Percentiles rank a stretch among this genome's conserved stretches.
Conservation (phyloP, 2,888 invertebrate genomes). For the Molorchus minor region DNA sequence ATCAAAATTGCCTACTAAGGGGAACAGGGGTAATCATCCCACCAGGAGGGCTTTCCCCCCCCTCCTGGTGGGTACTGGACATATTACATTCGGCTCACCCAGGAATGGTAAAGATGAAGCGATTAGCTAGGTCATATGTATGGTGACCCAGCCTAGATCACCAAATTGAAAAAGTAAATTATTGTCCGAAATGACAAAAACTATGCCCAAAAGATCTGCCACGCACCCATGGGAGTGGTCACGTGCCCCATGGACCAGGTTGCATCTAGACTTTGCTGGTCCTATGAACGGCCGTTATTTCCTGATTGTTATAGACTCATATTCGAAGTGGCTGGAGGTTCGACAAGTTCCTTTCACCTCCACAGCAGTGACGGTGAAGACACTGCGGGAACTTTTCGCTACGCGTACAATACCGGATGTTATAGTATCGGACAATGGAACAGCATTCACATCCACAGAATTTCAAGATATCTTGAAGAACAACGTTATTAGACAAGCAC, state of each 20-base stretch:
- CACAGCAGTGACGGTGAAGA: background rate
- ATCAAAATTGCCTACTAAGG: background rate
- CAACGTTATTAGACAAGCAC: slow-evolving; percentile 26
- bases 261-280: background rate
- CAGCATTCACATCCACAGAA: slow-evolving; percentile 35
- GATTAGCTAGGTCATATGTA: background rate
- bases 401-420: slow-evolving; percentile 32
- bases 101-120: background rate
- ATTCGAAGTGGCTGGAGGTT: slow-evolving; percentile 1
- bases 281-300: background rate
- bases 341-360: slow-evolving; percentile 12
- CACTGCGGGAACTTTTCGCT: slow-evolving; percentile 25
- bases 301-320: background rate
- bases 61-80: background rate
- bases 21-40: background rate
- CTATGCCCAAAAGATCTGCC: background rate
- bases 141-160: background rate
- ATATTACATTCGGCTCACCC: background rate
- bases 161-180: background rate
- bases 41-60: background rate
- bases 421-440: slow-evolving; percentile 34
- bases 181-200: background rate
- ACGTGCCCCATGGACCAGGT: background rate
- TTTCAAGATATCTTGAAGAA: slow-evolving; percentile 27
- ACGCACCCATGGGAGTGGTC: background rate